Evolutionary conservation across 1,140 invertebrate species (phyloP).

Genomic region (Oreohelix idahoensis): DNA sequence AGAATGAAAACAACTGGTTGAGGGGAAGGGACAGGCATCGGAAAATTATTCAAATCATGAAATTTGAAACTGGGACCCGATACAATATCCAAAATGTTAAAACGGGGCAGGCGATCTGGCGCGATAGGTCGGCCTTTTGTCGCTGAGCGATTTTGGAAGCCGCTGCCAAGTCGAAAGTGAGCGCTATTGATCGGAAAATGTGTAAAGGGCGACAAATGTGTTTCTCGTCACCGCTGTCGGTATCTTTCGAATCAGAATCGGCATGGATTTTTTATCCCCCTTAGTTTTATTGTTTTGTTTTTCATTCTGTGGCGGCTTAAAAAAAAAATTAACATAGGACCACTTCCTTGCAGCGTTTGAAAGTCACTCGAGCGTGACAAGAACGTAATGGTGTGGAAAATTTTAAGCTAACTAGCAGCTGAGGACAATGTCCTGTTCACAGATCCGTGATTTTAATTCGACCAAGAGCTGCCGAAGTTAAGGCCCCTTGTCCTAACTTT

Average conservation of each 20-base stretch:
- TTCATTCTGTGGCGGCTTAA: background rate
- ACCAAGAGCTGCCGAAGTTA: background rate
- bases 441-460: background rate
- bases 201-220: background rate
- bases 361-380: background rate
- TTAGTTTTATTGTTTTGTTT: background rate
- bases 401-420: constrained; percentile 29
- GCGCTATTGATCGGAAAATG: background rate
- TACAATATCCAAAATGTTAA: background rate
- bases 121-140: background rate
- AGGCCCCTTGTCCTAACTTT: background rate
- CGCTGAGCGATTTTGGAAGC: background rate
- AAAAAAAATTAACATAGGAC: background rate
- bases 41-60: background rate
- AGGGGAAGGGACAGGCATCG: too few relatives aligned
- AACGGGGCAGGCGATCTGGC: background rate
- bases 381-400: constrained; percentile 26
- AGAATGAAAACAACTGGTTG: background rate
- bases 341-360: constrained; percentile 3
- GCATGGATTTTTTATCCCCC: background rate
- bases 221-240: background rate
- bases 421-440: background rate
- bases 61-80: background rate
- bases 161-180: background rate
- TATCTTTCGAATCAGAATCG: background rate